phyloP scores from a whole-genome alignment of 2,888 invertebrate species.

The Perdita meconis region DNA sequence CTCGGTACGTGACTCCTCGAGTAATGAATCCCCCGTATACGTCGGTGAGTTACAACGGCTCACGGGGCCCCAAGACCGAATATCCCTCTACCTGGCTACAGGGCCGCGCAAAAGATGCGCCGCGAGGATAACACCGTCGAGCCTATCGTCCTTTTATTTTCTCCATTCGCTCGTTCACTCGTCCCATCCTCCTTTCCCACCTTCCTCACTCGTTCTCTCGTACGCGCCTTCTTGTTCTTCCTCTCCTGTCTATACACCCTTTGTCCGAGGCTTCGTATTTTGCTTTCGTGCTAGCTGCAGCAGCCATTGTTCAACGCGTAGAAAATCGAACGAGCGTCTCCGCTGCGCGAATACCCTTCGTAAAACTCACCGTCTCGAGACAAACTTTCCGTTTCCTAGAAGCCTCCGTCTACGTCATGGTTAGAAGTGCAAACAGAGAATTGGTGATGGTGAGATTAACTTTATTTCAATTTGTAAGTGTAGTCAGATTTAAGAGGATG shows the following conservation, averaged over 20 bases:
- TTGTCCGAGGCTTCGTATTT: slow-evolving; percentile 59
- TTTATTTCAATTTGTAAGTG: too few species aligned
- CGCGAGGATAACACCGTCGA: slow-evolving; percentile 63
- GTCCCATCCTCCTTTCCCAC: slow-evolving; percentile 37
- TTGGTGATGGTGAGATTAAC: neutral
- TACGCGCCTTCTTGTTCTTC: slow-evolving; percentile 44
- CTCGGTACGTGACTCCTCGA: slow-evolving; percentile 53
- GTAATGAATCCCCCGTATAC: slow-evolving; percentile 66
- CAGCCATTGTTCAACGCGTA: slow-evolving; percentile 65
- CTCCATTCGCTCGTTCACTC: slow-evolving; percentile 23
- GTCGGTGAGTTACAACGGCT: slow-evolving; percentile 60
- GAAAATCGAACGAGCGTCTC: slow-evolving; percentile 55
- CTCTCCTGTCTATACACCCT: slow-evolving; percentile 55
- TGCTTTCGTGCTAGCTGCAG: slow-evolving; percentile 62
- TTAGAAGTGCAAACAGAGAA: neutral
- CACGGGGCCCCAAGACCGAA: slow-evolving; percentile 52
- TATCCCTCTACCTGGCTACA: slow-evolving; percentile 57
- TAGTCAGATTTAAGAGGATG: too few species aligned
- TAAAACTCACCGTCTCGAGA: slow-evolving; percentile 1
- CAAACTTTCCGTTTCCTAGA: slow-evolving; percentile 14
- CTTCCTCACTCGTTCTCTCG: slow-evolving; percentile 17
- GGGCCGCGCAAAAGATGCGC: slow-evolving; percentile 67
- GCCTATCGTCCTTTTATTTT: slow-evolving; percentile 52
- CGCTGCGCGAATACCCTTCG: slow-evolving; percentile 25
- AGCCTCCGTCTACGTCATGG: neutral